Conservation (phyloP, 2,113 vertebrate species). For the Pontoporia blainvillei region DNA sequence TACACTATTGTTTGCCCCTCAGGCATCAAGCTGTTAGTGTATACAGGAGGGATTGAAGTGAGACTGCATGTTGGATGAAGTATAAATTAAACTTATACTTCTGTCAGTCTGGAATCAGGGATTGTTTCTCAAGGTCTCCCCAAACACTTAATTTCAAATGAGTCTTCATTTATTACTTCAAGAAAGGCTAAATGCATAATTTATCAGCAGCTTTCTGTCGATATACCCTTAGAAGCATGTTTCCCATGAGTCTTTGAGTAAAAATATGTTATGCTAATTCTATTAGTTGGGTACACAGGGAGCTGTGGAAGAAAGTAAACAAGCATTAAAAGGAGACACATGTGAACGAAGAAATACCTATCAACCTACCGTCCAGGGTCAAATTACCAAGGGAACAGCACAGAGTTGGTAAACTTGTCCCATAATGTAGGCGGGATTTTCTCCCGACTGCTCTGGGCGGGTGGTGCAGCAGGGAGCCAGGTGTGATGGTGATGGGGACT, state of each 20-base stretch:
- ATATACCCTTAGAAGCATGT: constrained; percentile 71
- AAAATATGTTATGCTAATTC: constrained; percentile 73
- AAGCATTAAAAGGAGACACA: constrained; percentile 55
- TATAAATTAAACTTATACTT: constrained; percentile 84
- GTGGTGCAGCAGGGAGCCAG: accelerated
- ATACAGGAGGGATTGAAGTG: constrained; percentile 79
- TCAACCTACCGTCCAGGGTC: neutral
- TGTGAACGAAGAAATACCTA: constrained; percentile 50
- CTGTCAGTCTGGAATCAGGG: constrained; percentile 78
- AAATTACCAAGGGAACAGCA: neutral
- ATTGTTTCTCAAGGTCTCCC: constrained; percentile 81
- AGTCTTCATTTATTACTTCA: constrained; percentile 80
- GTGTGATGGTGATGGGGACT: neutral
- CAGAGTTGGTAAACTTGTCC: neutral
- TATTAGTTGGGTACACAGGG: constrained; percentile 60
- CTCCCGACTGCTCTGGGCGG: neutral
- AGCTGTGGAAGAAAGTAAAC: constrained; percentile 58
- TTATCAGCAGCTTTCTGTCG: constrained; percentile 76
- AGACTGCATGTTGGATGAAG: constrained; percentile 76
- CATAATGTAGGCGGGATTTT: neutral
- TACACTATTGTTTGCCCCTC: constrained; percentile 74
- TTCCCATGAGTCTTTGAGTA: constrained; percentile 66
- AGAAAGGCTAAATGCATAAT: constrained; percentile 78
- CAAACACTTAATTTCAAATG: constrained; percentile 80
- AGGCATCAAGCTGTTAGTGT: constrained; percentile 81